phyloP scores from a whole-genome alignment of 1,140 invertebrate genomes.

The Pachypeltis micranthus region DNA sequence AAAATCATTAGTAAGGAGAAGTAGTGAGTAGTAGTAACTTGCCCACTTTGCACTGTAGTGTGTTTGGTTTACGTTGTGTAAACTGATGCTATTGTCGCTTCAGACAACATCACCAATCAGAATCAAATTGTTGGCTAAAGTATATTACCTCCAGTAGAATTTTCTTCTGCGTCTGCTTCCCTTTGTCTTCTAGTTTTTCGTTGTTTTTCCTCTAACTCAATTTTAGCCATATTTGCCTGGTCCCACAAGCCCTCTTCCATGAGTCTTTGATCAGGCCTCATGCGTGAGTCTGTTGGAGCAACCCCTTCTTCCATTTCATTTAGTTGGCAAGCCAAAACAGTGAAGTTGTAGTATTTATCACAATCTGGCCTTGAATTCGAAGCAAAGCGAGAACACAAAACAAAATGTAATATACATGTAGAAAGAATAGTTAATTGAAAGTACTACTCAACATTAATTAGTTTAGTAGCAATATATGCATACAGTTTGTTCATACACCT shows the following conservation, averaged over 20 bases:
- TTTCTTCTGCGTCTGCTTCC: conserved; percentile 67
- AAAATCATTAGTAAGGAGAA: no score
- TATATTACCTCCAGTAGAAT: no score
- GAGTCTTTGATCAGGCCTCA: conserved; percentile 86
- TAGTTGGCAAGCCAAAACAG: conserved; percentile 84
- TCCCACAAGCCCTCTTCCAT: conserved; percentile 97
- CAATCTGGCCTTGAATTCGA: conserved; percentile 44
- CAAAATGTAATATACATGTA: neutral
- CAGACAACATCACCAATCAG: no score
- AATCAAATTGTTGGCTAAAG: neutral
- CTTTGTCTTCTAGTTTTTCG: conserved; percentile 53
- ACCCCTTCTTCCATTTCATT: conserved; percentile 89
- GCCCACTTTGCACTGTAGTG: no score
- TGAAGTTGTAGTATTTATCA: conserved; percentile 88
- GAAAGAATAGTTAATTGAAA: neutral
- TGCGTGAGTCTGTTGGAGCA: conserved; percentile 90
- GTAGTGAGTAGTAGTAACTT: no score
- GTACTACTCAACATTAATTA: neutral
- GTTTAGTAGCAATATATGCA: no score
- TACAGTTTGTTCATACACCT: no score
- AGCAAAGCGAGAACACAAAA: conserved; percentile 18
- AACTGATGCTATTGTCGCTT: no score
- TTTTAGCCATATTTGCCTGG: conserved; percentile 86
- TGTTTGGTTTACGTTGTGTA: no score
- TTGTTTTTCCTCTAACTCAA: conserved; percentile 91